Base-by-base conservation (phyloP, 2,888 invertebrate species). In the Metellina segmentata region DNA sequence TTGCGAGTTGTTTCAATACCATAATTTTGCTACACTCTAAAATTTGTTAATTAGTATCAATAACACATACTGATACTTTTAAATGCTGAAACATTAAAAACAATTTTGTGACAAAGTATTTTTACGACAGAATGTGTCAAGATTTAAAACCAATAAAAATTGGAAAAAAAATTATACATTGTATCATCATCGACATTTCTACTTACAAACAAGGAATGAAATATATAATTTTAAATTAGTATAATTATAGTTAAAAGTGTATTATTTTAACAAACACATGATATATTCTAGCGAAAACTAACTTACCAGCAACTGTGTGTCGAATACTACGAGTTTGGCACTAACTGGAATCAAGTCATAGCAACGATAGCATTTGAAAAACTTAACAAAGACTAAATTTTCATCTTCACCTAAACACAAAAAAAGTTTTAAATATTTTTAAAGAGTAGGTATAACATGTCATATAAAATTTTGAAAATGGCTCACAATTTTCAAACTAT, bases 281-380 rank as follows among this genome's bases (percentile, higher is more conserved):
- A 34, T 34, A 34, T 34, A 34, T 34, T 34, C 34, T 34, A 2
- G 34, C 4, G 34, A 34, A 34, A 34, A 9, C 16, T 9, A 81
- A 94, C 94, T 95, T 94, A 95, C 95, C 94, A 98, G 97, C 93
- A 99, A 96, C 95, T 99, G 98, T 78, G 99, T 99, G 96, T 99
- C 99, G 95, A 99, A 99, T 93, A 99, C 99, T 94, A 99, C 99
- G 95, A 99, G 96, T 96, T 99, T 99, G 94, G 99, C 99, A 94
- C 99, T 99, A 93, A 99, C 99, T 93, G 99, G 99, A 95, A 99
- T 99, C 95, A 99, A 96, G 96, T 99, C 99, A 96, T 99, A 99
- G 95, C 99, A 99, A 96, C 98, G 99, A 96, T 99, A 99, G 96
- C 99, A 99, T 96, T 98, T 98, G 97, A 99, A 99, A 96, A 99